Evolutionary conservation across 2,888 invertebrate species (phyloP), one percentile per base, ranked within the genome.

Genomic region (Campoplex nolae): DNA sequence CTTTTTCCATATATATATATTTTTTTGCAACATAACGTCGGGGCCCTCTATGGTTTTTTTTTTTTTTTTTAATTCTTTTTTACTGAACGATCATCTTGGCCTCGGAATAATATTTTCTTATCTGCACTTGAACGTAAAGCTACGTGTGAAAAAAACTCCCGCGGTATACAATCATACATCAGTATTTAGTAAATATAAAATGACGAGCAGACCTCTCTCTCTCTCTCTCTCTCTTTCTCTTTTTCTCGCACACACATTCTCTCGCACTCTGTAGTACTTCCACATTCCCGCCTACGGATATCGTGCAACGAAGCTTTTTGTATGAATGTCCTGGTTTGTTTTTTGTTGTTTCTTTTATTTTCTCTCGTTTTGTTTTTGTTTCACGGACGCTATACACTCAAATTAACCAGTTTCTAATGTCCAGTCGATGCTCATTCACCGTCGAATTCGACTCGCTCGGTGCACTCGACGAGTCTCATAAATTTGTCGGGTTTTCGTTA

Each of bases 81-180:
- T 79, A 79, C 79, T 58, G 70, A 79, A 79, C 70, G 58, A 79
- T 67, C 56, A 70, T 58, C 79, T 32, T 32, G 79, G 56, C 79
- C 54, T 62, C 75, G 75, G 48, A 75, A 83, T 71, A 75, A 85
- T 82, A 71, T 85, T 85, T 81, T 81, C 78, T 56, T 84, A 81
- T 78, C 73, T 81, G 74, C 77, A 84, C 81, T 80, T 68, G 80
- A 84, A 84, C 83, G 84, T 88, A 88, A 76, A 87, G 80, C 86
- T 89, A 89, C 85, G 85, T 85, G 89, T 88, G 88, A 89, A 90
- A 90, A 87, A 88, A 89, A 89, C 88, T 90, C 88, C 89, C 88
- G 89, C 89, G 89, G 84, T 58, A 58, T 87, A 90, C 80, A 88
- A 88, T 89, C 86, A 84, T 87, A 87, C 86, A 78, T 84, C 80